Conservation (phyloP, 1,140 invertebrate species). For the Condylostylus longicornis region DNA sequence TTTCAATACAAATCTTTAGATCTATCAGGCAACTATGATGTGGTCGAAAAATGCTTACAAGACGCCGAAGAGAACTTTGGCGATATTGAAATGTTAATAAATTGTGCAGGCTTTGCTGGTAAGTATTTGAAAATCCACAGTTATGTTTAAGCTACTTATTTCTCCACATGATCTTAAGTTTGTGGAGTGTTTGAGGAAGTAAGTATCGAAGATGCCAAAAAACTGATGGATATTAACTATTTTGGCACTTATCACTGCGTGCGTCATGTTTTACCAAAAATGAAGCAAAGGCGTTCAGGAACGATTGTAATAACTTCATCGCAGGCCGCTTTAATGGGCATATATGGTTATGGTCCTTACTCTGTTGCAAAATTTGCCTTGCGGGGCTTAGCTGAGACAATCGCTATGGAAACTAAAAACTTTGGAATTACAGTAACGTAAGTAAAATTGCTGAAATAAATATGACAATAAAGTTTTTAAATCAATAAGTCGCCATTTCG, state of each 20-base stretch:
- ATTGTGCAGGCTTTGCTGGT: slow-evolving; percentile 83
- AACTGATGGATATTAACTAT: slow-evolving; percentile 56
- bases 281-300: slow-evolving; percentile 56
- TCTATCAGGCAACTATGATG: slow-evolving; percentile 47
- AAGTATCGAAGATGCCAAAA: slow-evolving; percentile 49
- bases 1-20: slow-evolving; percentile 59
- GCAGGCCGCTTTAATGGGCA: slow-evolving; percentile 75
- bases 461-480: no score
- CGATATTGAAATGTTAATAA: slow-evolving; percentile 76
- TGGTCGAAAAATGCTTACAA: slow-evolving; percentile 42
- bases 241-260: slow-evolving; percentile 55
- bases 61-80: slow-evolving; percentile 47
- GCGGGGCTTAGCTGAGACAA: slow-evolving; percentile 79
- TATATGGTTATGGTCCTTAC: slow-evolving; percentile 75
- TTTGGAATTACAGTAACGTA: slow-evolving; percentile 71
- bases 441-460: no score
- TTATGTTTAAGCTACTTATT: no score
- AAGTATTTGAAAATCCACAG: no score
- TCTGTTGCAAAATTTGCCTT: slow-evolving; percentile 88
- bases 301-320: slow-evolving; percentile 77
- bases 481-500: no score
- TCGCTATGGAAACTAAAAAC: slow-evolving; percentile 80
- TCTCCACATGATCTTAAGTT: no score
- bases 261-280: slow-evolving; percentile 48
- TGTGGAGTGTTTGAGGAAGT: slow-evolving; percentile 73